Evolutionary conservation across 2,888 invertebrate species (phyloP), one percentile per base, ranked within the genome.

Genomic region (Tenthredo mesomela): DNA sequence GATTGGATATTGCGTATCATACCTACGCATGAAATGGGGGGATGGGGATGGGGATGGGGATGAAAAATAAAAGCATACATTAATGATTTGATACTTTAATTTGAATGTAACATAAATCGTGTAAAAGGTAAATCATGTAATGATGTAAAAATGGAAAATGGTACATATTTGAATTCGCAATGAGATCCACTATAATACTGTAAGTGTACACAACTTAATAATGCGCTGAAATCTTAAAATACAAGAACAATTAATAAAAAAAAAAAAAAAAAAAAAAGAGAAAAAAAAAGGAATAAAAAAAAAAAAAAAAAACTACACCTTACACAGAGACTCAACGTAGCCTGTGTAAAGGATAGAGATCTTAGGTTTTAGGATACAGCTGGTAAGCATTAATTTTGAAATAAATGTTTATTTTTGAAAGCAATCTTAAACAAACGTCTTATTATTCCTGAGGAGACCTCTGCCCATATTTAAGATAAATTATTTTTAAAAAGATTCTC

Each of bases 321-420:
- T 90, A 90, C 88, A 91, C 90, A 87, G 70, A 78, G 80, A 71
- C 84, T 85, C 71, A 47, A 50, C 25, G 40, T 54, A 43, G 86
- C 90, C 37, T 58, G 90, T 92, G 92, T 91, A 89, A 91, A 92
- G 90, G 90, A 88, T 86, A 91, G 88, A 89, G 85, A 90, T 89
- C 89, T 90, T 92, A 92, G 91, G 89, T 90, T 90, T 91, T 91
- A 92, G 91, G 90, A 89, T 91, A 91, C 90, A 91, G 89, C 90
- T 91, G 91, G 89, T 92, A 92, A 92, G 91, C 92, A 92, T 92
- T 92, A 92, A 92, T 92, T 92, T 92, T 92, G 91, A 92, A 92
- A 92, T 92, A 92, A 92, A 92, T 92, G 92, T 92, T 92, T 92
- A 92, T 92, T 92, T 92, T 92, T 92, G 92, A 92, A 92, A 91